Evolutionary conservation across 2,113 vertebrate genomes (phyloP).

Genomic region (Syngnathus scovelli): DNA sequence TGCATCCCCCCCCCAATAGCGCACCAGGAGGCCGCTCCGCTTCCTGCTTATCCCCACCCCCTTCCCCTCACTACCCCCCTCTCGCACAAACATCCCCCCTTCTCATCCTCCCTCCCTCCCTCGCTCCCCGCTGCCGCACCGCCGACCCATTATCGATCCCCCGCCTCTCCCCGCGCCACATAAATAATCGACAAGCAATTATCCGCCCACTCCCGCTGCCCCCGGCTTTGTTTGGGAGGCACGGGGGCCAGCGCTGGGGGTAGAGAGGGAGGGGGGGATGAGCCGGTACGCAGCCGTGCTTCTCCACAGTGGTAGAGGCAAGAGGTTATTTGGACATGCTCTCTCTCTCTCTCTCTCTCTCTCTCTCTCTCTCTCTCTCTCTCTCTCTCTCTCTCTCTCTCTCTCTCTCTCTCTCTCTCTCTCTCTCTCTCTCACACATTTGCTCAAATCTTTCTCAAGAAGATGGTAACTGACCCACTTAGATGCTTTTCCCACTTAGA

Average conservation of each 20-base stretch:
- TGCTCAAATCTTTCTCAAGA: slow-evolving; percentile 48
- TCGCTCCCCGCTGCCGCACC: slow-evolving; percentile 61
- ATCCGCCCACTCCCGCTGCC: slow-evolving; percentile 77
- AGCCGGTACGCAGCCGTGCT: slow-evolving; percentile 54
- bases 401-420: too few relatives aligned
- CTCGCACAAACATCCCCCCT: slow-evolving; percentile 29
- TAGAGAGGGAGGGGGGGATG: slow-evolving; percentile 36
- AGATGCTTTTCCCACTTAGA: background rate
- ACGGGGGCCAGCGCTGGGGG: slow-evolving; percentile 62
- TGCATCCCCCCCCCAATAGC: slow-evolving; percentile 44
- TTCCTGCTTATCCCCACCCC: slow-evolving; percentile 59
- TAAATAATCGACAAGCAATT: slow-evolving; percentile 80
- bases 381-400: too few relatives aligned
- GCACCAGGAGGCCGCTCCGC: slow-evolving; percentile 58
- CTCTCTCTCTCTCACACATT: slow-evolving; percentile 16
- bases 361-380: too few relatives aligned
- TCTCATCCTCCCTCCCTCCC: slow-evolving; percentile 25
- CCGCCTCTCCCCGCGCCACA: slow-evolving; percentile 77
- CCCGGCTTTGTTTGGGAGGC: slow-evolving; percentile 75
- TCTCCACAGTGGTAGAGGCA: slow-evolving; percentile 54
- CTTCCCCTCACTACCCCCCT: slow-evolving; percentile 38
- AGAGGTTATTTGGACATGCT: slow-evolving; percentile 48
- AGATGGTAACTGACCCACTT: background rate
- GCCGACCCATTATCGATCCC: slow-evolving; percentile 75
- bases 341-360: too few relatives aligned